Conservation (phyloP, 1,140 invertebrate genomes). For the Xylocopa sonorina region DNA sequence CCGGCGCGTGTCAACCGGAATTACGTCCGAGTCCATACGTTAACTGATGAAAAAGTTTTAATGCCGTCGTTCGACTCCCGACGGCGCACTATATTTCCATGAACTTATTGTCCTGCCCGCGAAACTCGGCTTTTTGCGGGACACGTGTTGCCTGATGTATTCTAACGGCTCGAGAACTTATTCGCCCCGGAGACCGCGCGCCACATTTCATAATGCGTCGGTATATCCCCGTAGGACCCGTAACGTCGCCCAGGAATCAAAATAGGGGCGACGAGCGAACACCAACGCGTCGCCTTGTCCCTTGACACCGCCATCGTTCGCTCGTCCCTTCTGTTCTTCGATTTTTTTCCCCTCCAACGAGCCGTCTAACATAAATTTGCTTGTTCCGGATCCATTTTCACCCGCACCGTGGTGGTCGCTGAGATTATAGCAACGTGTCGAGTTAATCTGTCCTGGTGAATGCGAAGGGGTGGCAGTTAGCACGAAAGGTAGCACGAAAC, state of each 20-base stretch:
- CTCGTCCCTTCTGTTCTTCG: constrained; percentile 10
- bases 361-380: constrained; percentile 7
- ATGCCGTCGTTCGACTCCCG: constrained; percentile 65
- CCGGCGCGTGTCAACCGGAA: constrained; percentile 43
- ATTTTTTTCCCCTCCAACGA: background rate
- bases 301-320: background rate
- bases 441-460: too few species aligned
- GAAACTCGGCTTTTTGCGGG: constrained; percentile 74
- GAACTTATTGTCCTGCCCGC: constrained; percentile 73
- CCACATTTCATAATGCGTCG: constrained; percentile 74
- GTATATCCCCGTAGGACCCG: constrained; percentile 51
- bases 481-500: too few species aligned
- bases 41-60: constrained; percentile 74
- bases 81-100: constrained; percentile 71
- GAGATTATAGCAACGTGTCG: too few species aligned
- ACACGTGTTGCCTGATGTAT: constrained; percentile 77
- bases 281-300: background rate
- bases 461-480: too few species aligned
- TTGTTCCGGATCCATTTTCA: too few species aligned
- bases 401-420: too few species aligned
- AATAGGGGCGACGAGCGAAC: constrained; percentile 58
- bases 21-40: constrained; percentile 63
- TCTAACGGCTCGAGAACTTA: constrained; percentile 71
- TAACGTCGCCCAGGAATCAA: constrained; percentile 60
- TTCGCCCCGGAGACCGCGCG: constrained; percentile 66